These are phyloP conservation scores for Peromyscus aztecus DNA, from an alignment of 2,797 vertebrate species.

Conservation along the genomic window DNA sequence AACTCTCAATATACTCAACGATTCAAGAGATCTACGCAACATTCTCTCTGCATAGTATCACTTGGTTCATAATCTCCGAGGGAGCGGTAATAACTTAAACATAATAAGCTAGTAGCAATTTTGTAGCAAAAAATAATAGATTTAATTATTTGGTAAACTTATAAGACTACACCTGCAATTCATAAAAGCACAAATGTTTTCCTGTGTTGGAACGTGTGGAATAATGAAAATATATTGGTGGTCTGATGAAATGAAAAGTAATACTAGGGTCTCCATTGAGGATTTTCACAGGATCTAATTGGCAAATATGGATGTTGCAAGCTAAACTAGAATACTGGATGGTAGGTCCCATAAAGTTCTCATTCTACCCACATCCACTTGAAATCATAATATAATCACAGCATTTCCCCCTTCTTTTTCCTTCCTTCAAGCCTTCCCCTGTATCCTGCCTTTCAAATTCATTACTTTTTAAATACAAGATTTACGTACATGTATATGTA, in stretches of 20 bases:
- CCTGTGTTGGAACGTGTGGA: not conserved
- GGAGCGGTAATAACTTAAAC: not conserved
- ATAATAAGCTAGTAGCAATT: not conserved
- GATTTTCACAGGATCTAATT: not conserved
- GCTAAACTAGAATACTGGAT: conserved; percentile 20
- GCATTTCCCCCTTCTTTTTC: not conserved
- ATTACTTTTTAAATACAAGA: not conserved
- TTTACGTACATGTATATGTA: not conserved
- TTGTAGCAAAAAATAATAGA: not conserved
- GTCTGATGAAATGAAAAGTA: not conserved
- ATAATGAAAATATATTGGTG: not conserved
- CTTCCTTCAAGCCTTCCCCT: not conserved
- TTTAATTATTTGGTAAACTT: not conserved
- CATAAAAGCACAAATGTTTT: not conserved
- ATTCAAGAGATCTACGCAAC: not conserved
- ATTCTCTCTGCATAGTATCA: not conserved
- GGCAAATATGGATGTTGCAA: not conserved
- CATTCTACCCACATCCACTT: not conserved
- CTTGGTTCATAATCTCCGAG: not conserved
- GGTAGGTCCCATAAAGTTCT: not conserved
- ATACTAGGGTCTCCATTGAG: not conserved
- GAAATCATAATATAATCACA: not conserved
- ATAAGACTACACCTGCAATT: not conserved
- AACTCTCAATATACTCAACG: not conserved
- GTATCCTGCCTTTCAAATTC: not conserved